phyloP scores from a whole-genome alignment of 2,888 invertebrate genomes.

The Dynastes grantii region DNA sequence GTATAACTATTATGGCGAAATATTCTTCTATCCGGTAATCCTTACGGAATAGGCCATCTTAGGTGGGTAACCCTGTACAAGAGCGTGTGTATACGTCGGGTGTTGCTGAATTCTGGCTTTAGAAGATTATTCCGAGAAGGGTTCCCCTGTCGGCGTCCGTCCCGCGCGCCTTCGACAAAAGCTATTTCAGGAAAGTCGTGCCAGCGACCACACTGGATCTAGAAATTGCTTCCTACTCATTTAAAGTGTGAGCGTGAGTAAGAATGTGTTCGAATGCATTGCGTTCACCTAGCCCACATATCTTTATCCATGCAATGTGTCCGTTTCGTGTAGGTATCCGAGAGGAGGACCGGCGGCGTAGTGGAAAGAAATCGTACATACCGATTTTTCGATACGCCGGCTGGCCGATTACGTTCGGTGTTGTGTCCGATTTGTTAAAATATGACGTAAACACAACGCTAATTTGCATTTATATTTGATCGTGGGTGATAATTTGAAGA shows the following conservation, averaged over 20 bases:
- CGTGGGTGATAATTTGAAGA: slow-evolving; percentile 27
- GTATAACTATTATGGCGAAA: no score
- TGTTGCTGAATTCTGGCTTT: slow-evolving; percentile 57
- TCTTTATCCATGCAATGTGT: slow-evolving; percentile 4
- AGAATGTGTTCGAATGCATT: slow-evolving; percentile 39
- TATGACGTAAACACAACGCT: slow-evolving; percentile 25
- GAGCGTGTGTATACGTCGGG: slow-evolving; percentile 50
- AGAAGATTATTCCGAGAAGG: slow-evolving; percentile 56
- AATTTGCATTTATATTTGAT: slow-evolving; percentile 37
- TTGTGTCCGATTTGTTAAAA: slow-evolving; percentile 13
- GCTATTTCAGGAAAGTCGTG: slow-evolving; percentile 58
- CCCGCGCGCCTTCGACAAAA: slow-evolving; percentile 48
- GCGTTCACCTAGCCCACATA: slow-evolving; percentile 39
- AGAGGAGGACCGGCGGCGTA: background rate
- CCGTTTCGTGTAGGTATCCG: background rate
- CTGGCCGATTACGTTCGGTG: background rate
- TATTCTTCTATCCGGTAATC: no score
- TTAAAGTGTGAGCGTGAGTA: slow-evolving; percentile 43
- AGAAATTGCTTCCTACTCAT: slow-evolving; percentile 57
- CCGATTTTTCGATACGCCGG: slow-evolving; percentile 11
- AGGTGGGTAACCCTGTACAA: background rate
- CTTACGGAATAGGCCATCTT: background rate
- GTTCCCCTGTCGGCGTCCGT: slow-evolving; percentile 46
- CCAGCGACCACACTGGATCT: slow-evolving; percentile 55
- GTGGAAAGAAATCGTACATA: slow-evolving; percentile 12